Evolutionary conservation across 2,888 invertebrate species (phyloP).

Genomic region (Hirtodrosophila cameraria): DNA sequence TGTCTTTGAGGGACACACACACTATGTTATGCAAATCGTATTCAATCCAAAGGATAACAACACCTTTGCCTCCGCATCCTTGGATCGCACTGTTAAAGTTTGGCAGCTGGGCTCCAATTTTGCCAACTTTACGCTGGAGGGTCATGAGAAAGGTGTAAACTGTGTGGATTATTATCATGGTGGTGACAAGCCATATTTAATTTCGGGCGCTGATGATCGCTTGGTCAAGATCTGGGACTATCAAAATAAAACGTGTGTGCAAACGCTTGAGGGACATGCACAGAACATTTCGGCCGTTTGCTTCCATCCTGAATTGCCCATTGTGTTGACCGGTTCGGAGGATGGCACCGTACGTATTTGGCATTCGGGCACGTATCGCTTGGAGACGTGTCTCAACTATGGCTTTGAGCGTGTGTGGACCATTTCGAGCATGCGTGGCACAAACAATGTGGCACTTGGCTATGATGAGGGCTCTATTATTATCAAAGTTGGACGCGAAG

Average conservation of each 20-base stretch:
- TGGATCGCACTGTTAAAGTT: constrained; percentile 98
- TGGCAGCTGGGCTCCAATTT: constrained; percentile 99
- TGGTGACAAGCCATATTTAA: constrained; percentile 99
- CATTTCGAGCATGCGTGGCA: constrained; percentile 95
- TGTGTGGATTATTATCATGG: constrained; percentile 99
- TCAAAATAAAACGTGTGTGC: constrained; percentile 99
- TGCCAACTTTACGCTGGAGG: constrained; percentile 98
- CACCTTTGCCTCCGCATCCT: constrained; percentile 99
- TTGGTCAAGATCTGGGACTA: constrained; percentile 99
- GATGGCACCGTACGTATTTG: constrained; percentile 99
- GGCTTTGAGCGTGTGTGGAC: constrained; percentile 99
- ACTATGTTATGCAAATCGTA: constrained; percentile 99
- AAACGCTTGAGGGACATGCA: constrained; percentile 98
- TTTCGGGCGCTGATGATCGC: constrained; percentile 99
- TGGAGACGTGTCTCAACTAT: constrained; percentile 98
- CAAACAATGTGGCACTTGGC: constrained; percentile 98
- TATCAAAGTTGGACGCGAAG: constrained; percentile 92
- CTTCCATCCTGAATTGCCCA: constrained; percentile 99
- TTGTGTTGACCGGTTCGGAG: constrained; percentile 98
- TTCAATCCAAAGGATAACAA: constrained; percentile 99
- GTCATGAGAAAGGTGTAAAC: constrained; percentile 99
- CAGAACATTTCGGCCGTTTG: constrained; percentile 98
- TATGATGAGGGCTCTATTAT: constrained; percentile 85
- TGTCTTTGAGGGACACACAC: constrained; percentile 99
- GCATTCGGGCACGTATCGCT: constrained; percentile 99